These are phyloP conservation scores for Apeira syringaria DNA, from an alignment of 2,888 invertebrate species.

Conservation along the genomic window DNA sequence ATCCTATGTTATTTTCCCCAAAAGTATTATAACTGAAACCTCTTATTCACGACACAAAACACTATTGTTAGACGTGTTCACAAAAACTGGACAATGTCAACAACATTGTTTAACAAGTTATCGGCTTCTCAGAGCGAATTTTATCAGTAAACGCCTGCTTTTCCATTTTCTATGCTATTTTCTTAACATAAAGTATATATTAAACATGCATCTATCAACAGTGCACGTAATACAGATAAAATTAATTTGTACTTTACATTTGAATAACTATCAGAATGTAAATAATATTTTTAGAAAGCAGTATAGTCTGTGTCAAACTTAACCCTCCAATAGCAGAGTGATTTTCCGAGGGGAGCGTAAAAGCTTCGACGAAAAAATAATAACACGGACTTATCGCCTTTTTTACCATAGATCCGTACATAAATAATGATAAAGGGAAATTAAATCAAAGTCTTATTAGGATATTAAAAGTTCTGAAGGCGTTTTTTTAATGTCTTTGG, in stretches of 20 bases:
- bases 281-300: neutral
- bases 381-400: slow-evolving; percentile 76
- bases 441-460: slow-evolving; percentile 83
- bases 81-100: slow-evolving; percentile 62
- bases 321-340: slow-evolving; percentile 48
- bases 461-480: slow-evolving; percentile 80
- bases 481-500: slow-evolving; percentile 78
- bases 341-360: slow-evolving; percentile 55
- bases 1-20: too few relatives aligned
- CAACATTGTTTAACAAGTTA: slow-evolving; percentile 70
- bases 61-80: slow-evolving; percentile 53
- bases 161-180: slow-evolving; percentile 5
- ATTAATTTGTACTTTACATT: neutral
- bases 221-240: neutral
- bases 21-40: slow-evolving; percentile 36
- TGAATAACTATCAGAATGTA: slow-evolving; percentile 1
- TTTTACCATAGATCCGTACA: slow-evolving; percentile 70
- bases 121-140: slow-evolving; percentile 52
- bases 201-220: neutral
- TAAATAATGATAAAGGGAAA: slow-evolving; percentile 83
- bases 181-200: slow-evolving; percentile 1
- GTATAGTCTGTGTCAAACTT: slow-evolving; percentile 41
- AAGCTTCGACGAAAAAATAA: slow-evolving; percentile 62
- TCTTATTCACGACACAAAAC: slow-evolving; percentile 34
- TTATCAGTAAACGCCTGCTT: neutral